Percentiles rank a stretch among this genome's conserved stretches.
Conservation (phyloP, 2,888 invertebrate species). For the Calameuta filiformis region DNA sequence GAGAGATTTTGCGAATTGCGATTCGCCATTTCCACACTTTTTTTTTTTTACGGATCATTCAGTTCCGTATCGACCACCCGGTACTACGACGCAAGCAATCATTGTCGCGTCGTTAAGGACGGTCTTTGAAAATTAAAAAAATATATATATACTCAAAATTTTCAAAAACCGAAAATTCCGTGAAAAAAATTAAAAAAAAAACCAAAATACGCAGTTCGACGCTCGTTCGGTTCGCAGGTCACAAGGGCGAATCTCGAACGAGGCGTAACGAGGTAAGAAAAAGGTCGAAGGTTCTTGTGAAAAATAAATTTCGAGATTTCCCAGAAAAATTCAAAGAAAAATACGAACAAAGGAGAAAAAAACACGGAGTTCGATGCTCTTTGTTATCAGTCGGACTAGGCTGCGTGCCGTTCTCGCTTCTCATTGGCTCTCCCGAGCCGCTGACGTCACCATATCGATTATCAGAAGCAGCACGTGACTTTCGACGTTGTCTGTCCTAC, state of each 20-base stretch:
- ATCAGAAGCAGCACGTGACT: slow-evolving; percentile 35
- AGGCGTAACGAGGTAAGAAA: background rate
- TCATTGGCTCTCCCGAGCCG: slow-evolving; percentile 26
- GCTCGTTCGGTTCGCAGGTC: no score
- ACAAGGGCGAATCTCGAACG: background rate
- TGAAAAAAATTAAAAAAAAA: no score
- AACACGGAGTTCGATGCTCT: slow-evolving; percentile 55
- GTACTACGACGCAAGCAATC: no score
- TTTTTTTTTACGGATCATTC: no score
- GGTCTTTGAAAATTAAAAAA: no score
- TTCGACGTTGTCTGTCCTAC: slow-evolving; percentile 15
- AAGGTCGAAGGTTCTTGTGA: background rate
- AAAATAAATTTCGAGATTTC: background rate
- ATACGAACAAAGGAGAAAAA: slow-evolving; percentile 37
- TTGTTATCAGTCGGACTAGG: slow-evolving; percentile 51
- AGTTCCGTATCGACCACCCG: no score
- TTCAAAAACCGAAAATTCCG: no score
- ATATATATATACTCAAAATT: no score
- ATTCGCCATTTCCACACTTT: no score
- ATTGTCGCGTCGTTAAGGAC: no score
- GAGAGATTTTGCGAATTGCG: no score
- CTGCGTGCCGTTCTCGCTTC: slow-evolving; percentile 14
- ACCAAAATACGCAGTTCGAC: no score
- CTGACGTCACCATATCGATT: slow-evolving; percentile 47
- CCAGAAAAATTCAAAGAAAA: background rate